Conservation (phyloP, 2,797 vertebrate genomes). For the Coreius guichenoti region DNA sequence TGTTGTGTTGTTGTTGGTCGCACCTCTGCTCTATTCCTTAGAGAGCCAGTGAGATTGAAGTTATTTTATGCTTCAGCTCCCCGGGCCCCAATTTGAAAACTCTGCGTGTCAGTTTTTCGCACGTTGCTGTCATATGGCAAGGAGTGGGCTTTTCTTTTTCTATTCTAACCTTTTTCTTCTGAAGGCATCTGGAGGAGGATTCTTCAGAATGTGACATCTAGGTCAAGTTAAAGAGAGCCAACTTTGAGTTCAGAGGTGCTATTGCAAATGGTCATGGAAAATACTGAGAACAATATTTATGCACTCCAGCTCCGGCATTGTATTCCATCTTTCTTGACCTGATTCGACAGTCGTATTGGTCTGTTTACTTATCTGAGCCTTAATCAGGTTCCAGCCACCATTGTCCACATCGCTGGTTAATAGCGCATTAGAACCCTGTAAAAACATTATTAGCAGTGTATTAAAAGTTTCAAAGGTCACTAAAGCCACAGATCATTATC, state of each 20-base stretch:
- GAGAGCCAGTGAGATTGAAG: constrained; percentile 97
- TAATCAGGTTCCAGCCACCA: constrained; percentile 6
- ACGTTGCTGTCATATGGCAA: constrained; percentile 93
- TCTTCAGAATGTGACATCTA: constrained; percentile 72
- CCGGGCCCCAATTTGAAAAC: constrained; percentile 98
- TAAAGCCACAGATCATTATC: constrained; percentile 34
- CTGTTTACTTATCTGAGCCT: constrained; percentile 40
- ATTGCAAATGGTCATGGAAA: constrained; percentile 52
- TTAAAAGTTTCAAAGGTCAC: constrained; percentile 48
- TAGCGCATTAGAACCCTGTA: constrained; percentile 36
- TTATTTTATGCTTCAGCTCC: constrained; percentile 99
- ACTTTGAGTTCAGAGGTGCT: constrained; percentile 59
- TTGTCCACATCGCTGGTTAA: constrained; percentile 18
- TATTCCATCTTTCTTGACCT: constrained; percentile 18
- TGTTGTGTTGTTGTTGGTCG: constrained; percentile 98
- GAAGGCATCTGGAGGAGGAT: constrained; percentile 74
- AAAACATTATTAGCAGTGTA: constrained; percentile 36
- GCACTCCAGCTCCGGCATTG: constrained; percentile 7
- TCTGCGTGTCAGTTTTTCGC: constrained; percentile 98
- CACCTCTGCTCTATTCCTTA: constrained; percentile 89
- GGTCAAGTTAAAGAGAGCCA: constrained; percentile 70
- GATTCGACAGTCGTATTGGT: constrained; percentile 14
- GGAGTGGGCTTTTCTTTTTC: constrained; percentile 71
- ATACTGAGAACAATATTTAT: constrained; percentile 40
- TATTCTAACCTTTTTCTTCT: constrained; percentile 60